Percentiles rank a stretch among this genome's conserved stretches.
These are phyloP conservation scores for Apaloderma vittatum DNA, from an alignment of 2,113 vertebrate species.

Conservation along the genomic window DNA sequence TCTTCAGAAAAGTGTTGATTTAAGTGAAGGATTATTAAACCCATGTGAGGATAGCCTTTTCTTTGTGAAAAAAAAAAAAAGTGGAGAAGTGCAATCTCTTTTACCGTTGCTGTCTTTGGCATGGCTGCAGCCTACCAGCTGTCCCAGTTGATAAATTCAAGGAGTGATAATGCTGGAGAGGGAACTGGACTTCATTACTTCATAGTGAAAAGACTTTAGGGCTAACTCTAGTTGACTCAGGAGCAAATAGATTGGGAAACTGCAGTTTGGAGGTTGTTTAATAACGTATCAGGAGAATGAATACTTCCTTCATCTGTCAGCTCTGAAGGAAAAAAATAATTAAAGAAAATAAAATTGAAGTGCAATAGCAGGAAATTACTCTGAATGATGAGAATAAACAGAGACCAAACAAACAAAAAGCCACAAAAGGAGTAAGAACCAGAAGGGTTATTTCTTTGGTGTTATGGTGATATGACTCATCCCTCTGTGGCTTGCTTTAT, in stretches of 20 bases:
- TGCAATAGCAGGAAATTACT: not conserved
- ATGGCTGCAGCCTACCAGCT: not conserved
- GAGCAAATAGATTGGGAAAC: not conserved
- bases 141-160: not conserved
- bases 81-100: not conserved
- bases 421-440: not conserved
- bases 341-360: not conserved
- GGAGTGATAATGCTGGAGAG: not conserved
- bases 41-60: not conserved
- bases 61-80: not conserved
- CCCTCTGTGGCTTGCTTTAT: not conserved
- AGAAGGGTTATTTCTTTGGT: not conserved
- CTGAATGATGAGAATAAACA: not conserved
- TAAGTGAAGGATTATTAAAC: not conserved
- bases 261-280: not conserved
- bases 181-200: not conserved
- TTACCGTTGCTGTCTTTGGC: not conserved
- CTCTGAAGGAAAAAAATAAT: not conserved
- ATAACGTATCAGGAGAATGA: not conserved
- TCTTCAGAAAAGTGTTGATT: not conserved
- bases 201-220: not conserved
- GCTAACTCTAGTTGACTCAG: not conserved
- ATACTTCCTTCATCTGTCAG: not conserved
- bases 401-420: not conserved
- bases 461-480: not conserved